Conservation (phyloP, 53 echinoderm and acorn worm species). For the Temnopleurus reevesii region DNA sequence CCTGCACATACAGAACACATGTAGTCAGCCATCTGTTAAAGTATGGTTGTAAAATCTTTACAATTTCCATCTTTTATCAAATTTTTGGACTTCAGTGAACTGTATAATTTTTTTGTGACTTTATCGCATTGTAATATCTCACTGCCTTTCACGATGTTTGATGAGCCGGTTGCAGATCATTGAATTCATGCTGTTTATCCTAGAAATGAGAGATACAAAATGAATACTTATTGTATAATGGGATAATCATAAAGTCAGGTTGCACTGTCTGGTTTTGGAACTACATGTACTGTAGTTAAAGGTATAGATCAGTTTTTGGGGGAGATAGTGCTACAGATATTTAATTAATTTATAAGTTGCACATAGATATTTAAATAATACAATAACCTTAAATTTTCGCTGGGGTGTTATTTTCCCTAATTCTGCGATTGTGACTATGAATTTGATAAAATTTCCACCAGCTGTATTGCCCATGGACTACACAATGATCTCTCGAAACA, state of each 20-base stretch:
- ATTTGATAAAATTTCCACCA: too few relatives aligned
- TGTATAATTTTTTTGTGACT: neutral
- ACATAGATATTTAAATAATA: too few relatives aligned
- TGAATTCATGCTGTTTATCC: neutral
- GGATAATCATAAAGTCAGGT: neutral
- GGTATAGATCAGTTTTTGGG: too few relatives aligned
- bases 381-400: too few relatives aligned
- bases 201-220: too few relatives aligned
- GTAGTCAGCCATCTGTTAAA: neutral
- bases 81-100: neutral
- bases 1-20: neutral
- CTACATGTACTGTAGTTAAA: too few relatives aligned
- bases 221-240: neutral
- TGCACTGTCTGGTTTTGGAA: neutral
- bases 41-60: neutral
- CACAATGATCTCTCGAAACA: too few relatives aligned
- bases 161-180: neutral
- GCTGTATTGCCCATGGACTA: too few relatives aligned
- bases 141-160: neutral
- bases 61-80: neutral
- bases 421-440: too few relatives aligned
- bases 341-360: too few relatives aligned
- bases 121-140: neutral
- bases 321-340: too few relatives aligned
- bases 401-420: too few relatives aligned